Conservation (phyloP, 2,888 invertebrate species). For the Hydrotaea diabolus region DNA sequence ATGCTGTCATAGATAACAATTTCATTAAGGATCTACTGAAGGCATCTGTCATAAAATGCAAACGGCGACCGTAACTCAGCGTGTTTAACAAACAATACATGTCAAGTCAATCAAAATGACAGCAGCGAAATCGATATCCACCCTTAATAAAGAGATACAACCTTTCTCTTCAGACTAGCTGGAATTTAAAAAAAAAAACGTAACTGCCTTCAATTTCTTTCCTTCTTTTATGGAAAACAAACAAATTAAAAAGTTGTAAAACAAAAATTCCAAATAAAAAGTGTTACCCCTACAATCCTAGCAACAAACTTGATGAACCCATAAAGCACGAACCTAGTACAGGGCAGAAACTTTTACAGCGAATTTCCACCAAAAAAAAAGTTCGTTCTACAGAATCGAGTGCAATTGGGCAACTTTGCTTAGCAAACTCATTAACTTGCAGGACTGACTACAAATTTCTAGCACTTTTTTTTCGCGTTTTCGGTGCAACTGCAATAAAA, state of each 20-base stretch:
- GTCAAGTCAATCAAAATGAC: neutral
- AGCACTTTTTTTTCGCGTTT: too few relatives aligned
- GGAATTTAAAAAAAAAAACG: too few relatives aligned
- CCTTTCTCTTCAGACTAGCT: too few relatives aligned
- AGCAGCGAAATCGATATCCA: neutral
- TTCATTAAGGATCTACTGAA: neutral
- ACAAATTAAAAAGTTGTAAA: conserved; percentile 29
- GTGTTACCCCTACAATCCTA: neutral
- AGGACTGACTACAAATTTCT: neutral
- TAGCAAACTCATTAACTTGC: conserved; percentile 26
- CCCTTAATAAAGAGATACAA: neutral
- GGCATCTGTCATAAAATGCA: conserved; percentile 3
- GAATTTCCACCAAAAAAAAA: too few relatives aligned
- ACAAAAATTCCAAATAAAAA: neutral
- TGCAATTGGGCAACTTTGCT: neutral
- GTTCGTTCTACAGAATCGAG: too few relatives aligned
- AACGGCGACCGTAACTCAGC: neutral
- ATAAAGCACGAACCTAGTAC: neutral
- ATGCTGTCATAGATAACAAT: neutral
- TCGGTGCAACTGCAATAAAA: neutral
- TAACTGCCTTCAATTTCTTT: neutral
- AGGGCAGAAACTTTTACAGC: neutral
- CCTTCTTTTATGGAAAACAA: neutral
- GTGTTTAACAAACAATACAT: neutral
- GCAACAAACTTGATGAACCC: neutral